A percentile compares a stretch with the other conserved stretches of the same genome.
Conservation (phyloP, 1,140 invertebrate genomes). For the Theocolax elegans region DNA sequence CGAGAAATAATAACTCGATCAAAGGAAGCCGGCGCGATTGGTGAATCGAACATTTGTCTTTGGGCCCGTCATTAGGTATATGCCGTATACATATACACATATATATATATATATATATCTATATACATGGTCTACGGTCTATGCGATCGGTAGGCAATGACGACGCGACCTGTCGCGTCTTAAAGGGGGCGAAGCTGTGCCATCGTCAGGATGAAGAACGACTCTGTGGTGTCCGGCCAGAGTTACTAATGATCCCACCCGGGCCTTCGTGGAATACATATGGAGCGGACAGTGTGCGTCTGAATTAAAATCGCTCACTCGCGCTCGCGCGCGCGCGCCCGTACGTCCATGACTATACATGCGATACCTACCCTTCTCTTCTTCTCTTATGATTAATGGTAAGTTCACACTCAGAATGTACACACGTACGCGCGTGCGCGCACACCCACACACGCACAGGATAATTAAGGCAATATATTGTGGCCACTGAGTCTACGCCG, state of each 20-base stretch:
- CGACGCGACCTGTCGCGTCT: slow-evolving; percentile 55
- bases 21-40: neutral
- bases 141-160: slow-evolving; percentile 55
- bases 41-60: slow-evolving; percentile 16
- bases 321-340: neutral
- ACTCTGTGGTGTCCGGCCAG: slow-evolving; percentile 64
- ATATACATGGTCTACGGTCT: no score
- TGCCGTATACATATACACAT: no score
- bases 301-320: slow-evolving; percentile 66
- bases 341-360: slow-evolving; percentile 47
- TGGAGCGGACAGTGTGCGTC: slow-evolving; percentile 49
- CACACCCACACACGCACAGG: no score
- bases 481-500: slow-evolving; percentile 63
- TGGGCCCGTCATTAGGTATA: no score
- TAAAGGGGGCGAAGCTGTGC: slow-evolving; percentile 52
- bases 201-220: slow-evolving; percentile 66
- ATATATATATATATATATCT: no score
- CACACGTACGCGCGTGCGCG: no score
- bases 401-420: slow-evolving; percentile 69
- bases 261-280: slow-evolving; percentile 58
- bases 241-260: slow-evolving; percentile 66
- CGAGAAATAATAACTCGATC: slow-evolving; percentile 25
- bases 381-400: slow-evolving; percentile 68
- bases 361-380: slow-evolving; percentile 48
- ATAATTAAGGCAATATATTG: slow-evolving; percentile 69